Evolutionary conservation across 2,888 invertebrate species (phyloP).

Genomic region (Balanococcus diminutus): DNA sequence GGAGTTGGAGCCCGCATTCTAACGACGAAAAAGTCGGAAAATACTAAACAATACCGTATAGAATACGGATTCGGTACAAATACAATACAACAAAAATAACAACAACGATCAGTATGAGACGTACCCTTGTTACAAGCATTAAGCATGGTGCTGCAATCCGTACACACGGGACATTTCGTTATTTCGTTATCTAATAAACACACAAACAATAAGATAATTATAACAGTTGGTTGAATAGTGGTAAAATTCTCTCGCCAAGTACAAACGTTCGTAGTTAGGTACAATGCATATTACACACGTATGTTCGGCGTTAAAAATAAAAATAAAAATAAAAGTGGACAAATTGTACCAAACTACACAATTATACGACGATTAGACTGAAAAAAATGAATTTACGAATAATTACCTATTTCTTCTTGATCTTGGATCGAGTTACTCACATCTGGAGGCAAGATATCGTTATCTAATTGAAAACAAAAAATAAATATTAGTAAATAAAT

Average conservation of each 20-base stretch:
- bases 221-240: neutral
- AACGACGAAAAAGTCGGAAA: conserved; percentile 13
- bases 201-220: conserved; percentile 2
- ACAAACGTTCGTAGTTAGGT: neutral
- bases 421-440: neutral
- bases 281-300: no score
- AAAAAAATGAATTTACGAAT: neutral
- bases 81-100: neutral
- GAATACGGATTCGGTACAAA: neutral
- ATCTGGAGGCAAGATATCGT: neutral
- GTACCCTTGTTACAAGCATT: conserved; percentile 31
- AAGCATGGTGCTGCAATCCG: conserved; percentile 25
- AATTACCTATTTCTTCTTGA: neutral
- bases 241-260: neutral
- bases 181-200: conserved; percentile 24
- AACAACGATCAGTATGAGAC: neutral
- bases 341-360: neutral
- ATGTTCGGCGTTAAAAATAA: neutral
- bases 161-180: conserved; percentile 30
- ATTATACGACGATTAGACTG: neutral
- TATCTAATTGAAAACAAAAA: neutral
- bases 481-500: no score
- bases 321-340: neutral
- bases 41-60: neutral
- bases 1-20: neutral